Evolutionary conservation across 2,888 invertebrate species (phyloP).

Genomic region (Euproctis similis): DNA sequence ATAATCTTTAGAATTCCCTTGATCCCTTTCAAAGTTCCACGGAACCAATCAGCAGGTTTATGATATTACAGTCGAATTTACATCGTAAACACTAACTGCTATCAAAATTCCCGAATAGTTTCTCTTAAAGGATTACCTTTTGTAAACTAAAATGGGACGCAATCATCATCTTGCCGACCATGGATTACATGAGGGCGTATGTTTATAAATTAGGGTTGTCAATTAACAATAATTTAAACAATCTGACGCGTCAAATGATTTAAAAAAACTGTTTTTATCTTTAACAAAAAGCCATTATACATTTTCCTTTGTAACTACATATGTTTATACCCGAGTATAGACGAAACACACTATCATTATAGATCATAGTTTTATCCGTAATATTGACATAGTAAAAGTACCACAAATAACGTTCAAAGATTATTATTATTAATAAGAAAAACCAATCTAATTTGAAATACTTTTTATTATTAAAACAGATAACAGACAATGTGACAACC

Average conservation of each 20-base stretch:
- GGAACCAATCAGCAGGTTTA: constrained; percentile 70
- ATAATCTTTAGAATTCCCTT: constrained; percentile 29
- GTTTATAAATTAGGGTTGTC: constrained; percentile 24
- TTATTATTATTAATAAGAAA: no score
- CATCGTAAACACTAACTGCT: constrained; percentile 71
- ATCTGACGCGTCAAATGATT: no score
- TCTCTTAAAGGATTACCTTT: constrained; percentile 72
- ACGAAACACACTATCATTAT: no score
- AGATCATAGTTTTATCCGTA: no score
- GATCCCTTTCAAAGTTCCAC: constrained; percentile 50
- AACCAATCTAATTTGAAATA: no score
- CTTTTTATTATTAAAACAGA: no score
- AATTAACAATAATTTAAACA: not conserved
- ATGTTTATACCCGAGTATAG: no score
- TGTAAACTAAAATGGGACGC: constrained; percentile 73
- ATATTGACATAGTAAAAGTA: no score
- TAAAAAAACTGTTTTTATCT: no score
- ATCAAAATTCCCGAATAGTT: constrained; percentile 66
- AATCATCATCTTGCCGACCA: constrained; percentile 70
- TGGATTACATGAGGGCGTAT: constrained; percentile 62
- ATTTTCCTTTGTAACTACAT: no score
- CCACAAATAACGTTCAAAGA: not conserved
- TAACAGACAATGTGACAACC: no score
- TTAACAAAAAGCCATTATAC: no score
- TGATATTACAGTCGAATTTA: constrained; percentile 70